These are phyloP conservation scores for Ornithorhynchus anatinus DNA, from an alignment of 2,113 vertebrate genomes.

Conservation along the genomic window DNA sequence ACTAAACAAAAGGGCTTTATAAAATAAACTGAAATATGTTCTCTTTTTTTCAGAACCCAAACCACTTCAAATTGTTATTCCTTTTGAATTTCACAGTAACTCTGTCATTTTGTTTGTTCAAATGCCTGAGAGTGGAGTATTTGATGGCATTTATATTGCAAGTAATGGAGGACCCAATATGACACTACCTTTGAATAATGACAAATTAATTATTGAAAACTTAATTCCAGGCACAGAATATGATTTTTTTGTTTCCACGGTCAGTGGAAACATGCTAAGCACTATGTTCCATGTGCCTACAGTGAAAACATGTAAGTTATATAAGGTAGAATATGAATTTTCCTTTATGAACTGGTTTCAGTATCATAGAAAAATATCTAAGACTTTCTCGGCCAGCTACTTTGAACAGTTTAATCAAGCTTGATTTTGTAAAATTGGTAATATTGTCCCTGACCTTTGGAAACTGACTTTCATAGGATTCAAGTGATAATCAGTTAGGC, in stretches of 20 bases:
- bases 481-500: too few relatives aligned
- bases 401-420: too few relatives aligned
- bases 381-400: too few relatives aligned
- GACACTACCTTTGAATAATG: constrained; percentile 44
- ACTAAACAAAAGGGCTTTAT: too few relatives aligned
- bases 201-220: constrained; percentile 64
- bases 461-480: too few relatives aligned
- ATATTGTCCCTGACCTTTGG: too few relatives aligned
- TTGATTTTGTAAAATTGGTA: too few relatives aligned
- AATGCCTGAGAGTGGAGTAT: constrained; percentile 55
- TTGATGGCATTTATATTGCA: constrained; percentile 66
- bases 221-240: constrained; percentile 78
- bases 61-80: constrained; percentile 56
- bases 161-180: constrained; percentile 47
- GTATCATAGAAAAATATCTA: too few relatives aligned
- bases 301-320: constrained; percentile 81
- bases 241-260: constrained; percentile 73
- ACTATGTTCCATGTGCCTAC: constrained; percentile 59
- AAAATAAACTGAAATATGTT: background rate
- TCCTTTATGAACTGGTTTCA: constrained; percentile 11
- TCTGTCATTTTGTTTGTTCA: constrained; percentile 61
- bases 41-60: constrained; percentile 63
- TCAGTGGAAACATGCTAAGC: constrained; percentile 72
- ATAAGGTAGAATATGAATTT: background rate
- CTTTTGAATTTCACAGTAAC: constrained; percentile 39